Conservation (phyloP, 2,113 vertebrate species). For the Serilophus lunatus region DNA sequence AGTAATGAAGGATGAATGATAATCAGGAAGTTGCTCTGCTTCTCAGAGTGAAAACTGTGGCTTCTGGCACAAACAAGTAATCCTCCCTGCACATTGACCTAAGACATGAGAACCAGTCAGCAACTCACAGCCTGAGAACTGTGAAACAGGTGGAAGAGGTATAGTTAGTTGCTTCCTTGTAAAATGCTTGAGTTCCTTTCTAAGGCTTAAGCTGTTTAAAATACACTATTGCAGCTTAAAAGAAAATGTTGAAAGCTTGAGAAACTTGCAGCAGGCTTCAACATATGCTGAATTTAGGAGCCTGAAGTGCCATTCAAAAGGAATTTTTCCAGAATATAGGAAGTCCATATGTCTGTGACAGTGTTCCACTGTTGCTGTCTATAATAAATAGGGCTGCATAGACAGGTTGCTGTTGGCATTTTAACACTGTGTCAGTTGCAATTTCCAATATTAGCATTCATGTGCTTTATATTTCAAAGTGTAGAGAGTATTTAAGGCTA, state of each 20-base stretch:
- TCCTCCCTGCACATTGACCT: rapidly evolving
- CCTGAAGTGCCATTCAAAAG: background rate
- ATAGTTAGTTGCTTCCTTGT: background rate
- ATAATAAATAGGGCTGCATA: background rate
- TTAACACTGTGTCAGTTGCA: background rate
- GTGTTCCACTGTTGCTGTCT: background rate
- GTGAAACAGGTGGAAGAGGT: background rate
- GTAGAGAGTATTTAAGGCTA: slow-evolving; percentile 52
- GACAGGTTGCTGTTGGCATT: slow-evolving; percentile 19
- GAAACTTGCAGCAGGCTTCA: background rate
- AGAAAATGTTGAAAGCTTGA: background rate
- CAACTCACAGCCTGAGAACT: background rate
- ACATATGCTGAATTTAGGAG: background rate
- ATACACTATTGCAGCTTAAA: background rate
- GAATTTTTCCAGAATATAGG: background rate
- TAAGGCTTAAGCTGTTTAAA: background rate
- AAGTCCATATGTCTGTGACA: background rate
- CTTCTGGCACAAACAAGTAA: background rate
- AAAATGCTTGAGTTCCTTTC: background rate
- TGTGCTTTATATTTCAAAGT: slow-evolving; percentile 17
- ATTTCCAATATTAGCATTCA: slow-evolving; percentile 4
- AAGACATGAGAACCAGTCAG: background rate
- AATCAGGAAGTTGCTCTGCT: background rate
- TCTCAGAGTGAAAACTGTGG: background rate
- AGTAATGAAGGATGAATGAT: background rate